Evolutionary conservation across 2,888 invertebrate genomes (phyloP), one percentile per base, ranked within the genome.

Genomic region (Onthophagus sagittarius): DNA sequence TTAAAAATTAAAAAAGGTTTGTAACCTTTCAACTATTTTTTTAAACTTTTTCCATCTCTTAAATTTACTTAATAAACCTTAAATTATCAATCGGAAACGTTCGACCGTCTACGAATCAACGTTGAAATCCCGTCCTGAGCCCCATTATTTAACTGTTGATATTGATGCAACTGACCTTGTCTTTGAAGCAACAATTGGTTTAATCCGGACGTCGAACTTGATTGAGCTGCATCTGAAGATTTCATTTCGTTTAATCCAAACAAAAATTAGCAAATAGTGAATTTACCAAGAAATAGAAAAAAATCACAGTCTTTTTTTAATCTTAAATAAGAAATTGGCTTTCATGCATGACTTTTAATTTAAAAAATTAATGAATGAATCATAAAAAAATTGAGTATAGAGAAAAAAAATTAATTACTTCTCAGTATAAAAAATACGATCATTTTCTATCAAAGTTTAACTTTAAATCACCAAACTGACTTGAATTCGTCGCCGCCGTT

Each of bases 401-500:
- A 69, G 69, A 62, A 14, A 71, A n/a, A 65, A 69, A 63, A 69
- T 74, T 23, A 74, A 72, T 74, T 74, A 74, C 74, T 74, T 73
- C 62, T n/a, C 31, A 65, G 67, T 71, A 62, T 71, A 72, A 74
- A 31, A 70, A 74, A 72, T 74, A 71, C 62, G 63, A 75, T 80
- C 78, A 82, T 78, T 81, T 79, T 77, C 79, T 80, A 80, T 83
- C 81, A 78, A 84, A 77, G 80, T 83, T 81, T 78, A 84, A 82
- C 77, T 83, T 82, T 78, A 84, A 81, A 82, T 84, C 83, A 78
- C 81, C 83, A 77, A 85, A 85, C 85, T 85, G 85, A 85, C 85
- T 85, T 85, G 85, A 78, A 78, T 83, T 83, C 63, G 83, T 81
- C 62, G 79, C 71, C 23, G 39, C 39, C 62, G 71, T 71, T 13